phyloP scores from a whole-genome alignment of 2,113 vertebrate species.

The Cyanoliseus patagonus region DNA sequence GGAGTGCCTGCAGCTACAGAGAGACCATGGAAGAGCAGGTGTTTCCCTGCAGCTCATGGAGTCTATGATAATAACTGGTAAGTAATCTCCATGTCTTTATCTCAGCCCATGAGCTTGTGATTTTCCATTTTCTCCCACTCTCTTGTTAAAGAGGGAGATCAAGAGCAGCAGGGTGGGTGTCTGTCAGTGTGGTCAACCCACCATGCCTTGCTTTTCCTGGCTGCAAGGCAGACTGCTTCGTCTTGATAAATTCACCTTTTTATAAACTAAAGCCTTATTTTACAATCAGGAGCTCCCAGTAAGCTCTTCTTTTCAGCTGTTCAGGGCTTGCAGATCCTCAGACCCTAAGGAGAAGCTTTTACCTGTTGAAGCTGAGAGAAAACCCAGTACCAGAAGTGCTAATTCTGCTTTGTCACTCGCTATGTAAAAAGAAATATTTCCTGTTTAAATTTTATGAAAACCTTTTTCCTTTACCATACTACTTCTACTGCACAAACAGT shows the following conservation, averaged over 20 bases:
- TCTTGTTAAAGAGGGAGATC: neutral
- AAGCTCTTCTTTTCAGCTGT: neutral
- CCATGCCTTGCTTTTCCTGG: neutral
- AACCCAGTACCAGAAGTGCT: neutral
- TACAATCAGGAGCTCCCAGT: neutral
- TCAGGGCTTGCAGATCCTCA: neutral
- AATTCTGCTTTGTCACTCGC: neutral
- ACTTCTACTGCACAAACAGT: neutral
- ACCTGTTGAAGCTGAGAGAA: neutral
- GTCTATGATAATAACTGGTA: fast-evolving
- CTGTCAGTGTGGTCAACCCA: neutral
- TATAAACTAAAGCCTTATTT: neutral
- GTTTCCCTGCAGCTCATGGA: neutral
- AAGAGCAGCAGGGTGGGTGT: neutral
- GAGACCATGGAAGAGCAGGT: fast-evolving
- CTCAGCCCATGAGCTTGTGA: neutral
- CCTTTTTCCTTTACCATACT: neutral
- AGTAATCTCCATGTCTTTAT: neutral
- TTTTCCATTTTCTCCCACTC: neutral
- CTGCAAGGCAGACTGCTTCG: neutral
- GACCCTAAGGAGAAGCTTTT: neutral
- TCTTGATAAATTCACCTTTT: neutral
- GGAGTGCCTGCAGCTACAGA: no score
- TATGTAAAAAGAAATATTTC: neutral
- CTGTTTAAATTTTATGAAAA: neutral